Evolutionary conservation across 2,113 vertebrate species (phyloP).

Genomic region (Erythrocebus patas): DNA sequence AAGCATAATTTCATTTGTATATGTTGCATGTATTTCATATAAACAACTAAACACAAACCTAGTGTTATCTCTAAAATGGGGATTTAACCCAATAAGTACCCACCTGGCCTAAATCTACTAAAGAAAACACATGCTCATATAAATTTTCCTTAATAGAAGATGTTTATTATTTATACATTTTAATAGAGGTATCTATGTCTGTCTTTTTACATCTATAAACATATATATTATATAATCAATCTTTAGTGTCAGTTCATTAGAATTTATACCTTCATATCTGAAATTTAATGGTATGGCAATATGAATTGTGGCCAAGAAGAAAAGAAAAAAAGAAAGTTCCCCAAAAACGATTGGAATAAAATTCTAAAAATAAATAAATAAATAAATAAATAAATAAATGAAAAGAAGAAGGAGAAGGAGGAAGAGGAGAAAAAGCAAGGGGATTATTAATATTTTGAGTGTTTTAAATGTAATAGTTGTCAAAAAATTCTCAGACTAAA

Average conservation of each 20-base stretch:
- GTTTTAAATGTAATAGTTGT: background rate
- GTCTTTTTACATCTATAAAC: no score
- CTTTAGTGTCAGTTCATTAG: background rate
- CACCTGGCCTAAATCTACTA: background rate
- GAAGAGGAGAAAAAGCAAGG: background rate
- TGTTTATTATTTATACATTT: background rate
- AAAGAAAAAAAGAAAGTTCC: background rate
- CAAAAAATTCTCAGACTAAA: background rate
- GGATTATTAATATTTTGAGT: background rate
- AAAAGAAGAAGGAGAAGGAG: background rate
- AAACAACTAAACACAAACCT: background rate
- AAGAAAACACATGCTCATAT: background rate
- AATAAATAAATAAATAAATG: background rate
- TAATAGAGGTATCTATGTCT: no score
- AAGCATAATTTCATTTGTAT: background rate
- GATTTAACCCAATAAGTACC: background rate
- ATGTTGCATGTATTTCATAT: background rate
- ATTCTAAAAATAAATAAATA: background rate
- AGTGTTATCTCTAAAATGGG: background rate
- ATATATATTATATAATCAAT: background rate
- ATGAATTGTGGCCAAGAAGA: background rate
- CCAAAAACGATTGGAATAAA: no score
- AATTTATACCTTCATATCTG: background rate
- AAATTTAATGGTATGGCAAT: background rate
- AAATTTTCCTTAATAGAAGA: slow-evolving; percentile 16